Evolutionary conservation across 2,888 invertebrate species (phyloP).

Genomic region (Vannuccia rotundouncinata): DNA sequence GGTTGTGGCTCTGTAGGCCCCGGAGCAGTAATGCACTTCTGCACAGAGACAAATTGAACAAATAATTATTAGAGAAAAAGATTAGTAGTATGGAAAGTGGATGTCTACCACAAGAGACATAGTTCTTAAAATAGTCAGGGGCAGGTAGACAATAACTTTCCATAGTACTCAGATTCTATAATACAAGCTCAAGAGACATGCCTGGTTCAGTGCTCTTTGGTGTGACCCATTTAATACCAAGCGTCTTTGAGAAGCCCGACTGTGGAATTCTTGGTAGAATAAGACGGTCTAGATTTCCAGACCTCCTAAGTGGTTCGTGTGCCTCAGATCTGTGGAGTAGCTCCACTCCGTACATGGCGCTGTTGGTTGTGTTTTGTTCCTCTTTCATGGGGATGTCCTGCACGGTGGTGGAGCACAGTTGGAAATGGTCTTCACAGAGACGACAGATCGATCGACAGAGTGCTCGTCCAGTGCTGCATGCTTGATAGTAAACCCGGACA

Average conservation of each 20-base stretch:
- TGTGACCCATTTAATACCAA: conserved; percentile 38
- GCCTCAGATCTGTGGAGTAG: conserved; percentile 30
- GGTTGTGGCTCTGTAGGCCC: conserved; percentile 82
- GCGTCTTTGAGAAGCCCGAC: conserved; percentile 36
- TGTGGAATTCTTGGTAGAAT: background rate
- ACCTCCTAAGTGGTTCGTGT: background rate
- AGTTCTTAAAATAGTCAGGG: no score
- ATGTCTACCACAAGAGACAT: background rate
- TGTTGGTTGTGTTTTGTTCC: conserved; percentile 36
- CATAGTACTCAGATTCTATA: no score
- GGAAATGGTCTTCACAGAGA: conserved; percentile 65
- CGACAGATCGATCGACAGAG: conserved; percentile 48
- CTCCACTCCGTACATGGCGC: conserved; percentile 38
- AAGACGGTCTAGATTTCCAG: background rate
- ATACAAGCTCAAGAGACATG: background rate
- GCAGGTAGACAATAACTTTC: no score
- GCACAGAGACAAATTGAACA: background rate
- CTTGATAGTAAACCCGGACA: background rate
- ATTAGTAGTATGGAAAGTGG: background rate
- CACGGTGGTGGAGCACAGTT: conserved; percentile 87
- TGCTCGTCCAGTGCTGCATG: background rate
- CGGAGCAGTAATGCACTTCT: conserved; percentile 45
- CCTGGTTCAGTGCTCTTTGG: conserved; percentile 20
- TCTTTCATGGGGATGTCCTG: conserved; percentile 94
- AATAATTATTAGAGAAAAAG: background rate